A percentile compares a stretch with the other conserved stretches of the same genome.
phyloP scores from a whole-genome alignment of 2,888 invertebrate species.

The Netelia melanura region DNA sequence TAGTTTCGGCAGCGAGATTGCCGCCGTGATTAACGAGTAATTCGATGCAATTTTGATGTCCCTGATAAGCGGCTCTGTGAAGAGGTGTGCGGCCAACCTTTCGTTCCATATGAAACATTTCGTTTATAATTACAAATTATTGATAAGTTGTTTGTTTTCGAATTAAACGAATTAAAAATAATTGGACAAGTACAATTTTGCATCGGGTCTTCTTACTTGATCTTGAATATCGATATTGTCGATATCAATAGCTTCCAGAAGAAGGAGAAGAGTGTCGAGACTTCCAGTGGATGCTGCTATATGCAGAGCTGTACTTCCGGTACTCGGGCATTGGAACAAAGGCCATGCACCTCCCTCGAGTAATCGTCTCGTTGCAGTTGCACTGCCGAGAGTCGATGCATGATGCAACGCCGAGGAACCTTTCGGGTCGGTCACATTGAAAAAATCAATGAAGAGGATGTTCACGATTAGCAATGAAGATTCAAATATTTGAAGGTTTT shows the following conservation, averaged over 20 bases:
- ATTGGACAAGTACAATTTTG: too few species aligned
- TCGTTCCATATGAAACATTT: conserved; percentile 36
- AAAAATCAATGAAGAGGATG: conserved; percentile 1
- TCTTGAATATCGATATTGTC: conserved; percentile 68
- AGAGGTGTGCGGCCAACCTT: conserved; percentile 85
- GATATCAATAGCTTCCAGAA: conserved; percentile 66
- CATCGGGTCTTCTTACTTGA: conserved; percentile 59
- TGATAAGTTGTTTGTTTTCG: too few species aligned
- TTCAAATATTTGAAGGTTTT: too few species aligned
- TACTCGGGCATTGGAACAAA: conserved; percentile 72
- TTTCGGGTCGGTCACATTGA: conserved; percentile 11
- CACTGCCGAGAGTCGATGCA: conserved; percentile 82
- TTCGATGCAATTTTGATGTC: conserved; percentile 85
- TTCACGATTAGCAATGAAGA: conserved; percentile 54
- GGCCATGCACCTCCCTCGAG: conserved; percentile 82
- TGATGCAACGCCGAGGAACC: conserved; percentile 83
- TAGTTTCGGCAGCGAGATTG: conserved; percentile 80
- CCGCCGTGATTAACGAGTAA: conserved; percentile 84
- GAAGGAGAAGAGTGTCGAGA: conserved; percentile 68
- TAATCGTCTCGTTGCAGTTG: conserved; percentile 78
- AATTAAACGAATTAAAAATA: too few species aligned
- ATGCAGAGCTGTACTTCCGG: conserved; percentile 82
- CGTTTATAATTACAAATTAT: not conserved
- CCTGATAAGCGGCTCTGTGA: conserved; percentile 86
- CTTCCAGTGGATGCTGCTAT: conserved; percentile 81